Evolutionary conservation across 2,888 invertebrate species (phyloP).

Genomic region (Prenolepis imparis): DNA sequence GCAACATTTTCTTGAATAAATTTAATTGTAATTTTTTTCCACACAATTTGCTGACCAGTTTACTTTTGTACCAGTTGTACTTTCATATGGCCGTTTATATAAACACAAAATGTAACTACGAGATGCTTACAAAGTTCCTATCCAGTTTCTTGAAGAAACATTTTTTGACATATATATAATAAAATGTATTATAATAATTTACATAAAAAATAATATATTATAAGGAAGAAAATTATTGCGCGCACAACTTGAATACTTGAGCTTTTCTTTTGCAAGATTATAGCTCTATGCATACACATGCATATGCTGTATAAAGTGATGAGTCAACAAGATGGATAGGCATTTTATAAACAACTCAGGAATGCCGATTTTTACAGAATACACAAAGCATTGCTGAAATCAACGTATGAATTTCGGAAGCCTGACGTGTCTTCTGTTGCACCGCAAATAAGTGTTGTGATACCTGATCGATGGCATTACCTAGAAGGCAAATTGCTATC

Average conservation of each 20-base stretch:
- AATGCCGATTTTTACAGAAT: background rate
- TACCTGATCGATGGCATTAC: constrained; percentile 47
- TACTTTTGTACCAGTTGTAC: constrained; percentile 62
- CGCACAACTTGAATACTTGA: background rate
- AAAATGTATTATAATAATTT: background rate
- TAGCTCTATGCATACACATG: background rate
- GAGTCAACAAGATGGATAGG: constrained; percentile 10
- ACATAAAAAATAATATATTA: background rate
- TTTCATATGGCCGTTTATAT: constrained; percentile 33
- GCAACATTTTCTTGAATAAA: constrained; percentile 69
- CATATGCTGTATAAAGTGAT: background rate
- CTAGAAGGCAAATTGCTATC: constrained; percentile 55
- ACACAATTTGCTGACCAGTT: constrained; percentile 65
- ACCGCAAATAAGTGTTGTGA: constrained; percentile 48
- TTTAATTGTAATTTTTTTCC: constrained; percentile 29
- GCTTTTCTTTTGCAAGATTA: background rate
- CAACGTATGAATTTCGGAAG: constrained; percentile 26
- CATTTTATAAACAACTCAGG: constrained; percentile 32
- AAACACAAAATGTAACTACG: background rate
- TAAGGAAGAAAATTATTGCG: background rate
- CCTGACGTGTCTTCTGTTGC: constrained; percentile 47
- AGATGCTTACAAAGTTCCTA: constrained; percentile 45
- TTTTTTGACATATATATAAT: background rate
- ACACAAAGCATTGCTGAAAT: constrained; percentile 20
- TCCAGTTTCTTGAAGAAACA: background rate